Base-by-base conservation (phyloP, 2,113 vertebrate genomes). In the Colinus virginianus region DNA sequence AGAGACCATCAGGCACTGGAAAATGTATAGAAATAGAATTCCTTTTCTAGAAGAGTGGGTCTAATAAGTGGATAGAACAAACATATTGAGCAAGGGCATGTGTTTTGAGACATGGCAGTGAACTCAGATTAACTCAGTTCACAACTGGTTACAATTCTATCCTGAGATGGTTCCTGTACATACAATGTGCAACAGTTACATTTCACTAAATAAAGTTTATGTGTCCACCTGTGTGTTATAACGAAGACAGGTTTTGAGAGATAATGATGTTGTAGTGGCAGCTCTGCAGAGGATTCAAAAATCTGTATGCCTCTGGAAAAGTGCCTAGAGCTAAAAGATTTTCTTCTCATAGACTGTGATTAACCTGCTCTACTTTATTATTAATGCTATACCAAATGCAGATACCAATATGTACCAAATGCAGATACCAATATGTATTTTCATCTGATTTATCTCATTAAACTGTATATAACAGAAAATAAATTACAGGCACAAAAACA, bases 381-480 rank as follows among this genome's bases (percentile, higher is more conserved):
- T 90, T 93, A 94, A 80, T 83, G 23, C 12, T 87, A 48, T 67
- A 55, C n/a, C 28, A 87, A 94, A 94, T 84, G 23, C 11, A 81
- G 30, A 78, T 81, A 48, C n/a, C n/a, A n/a, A n/a, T n/a, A n/a
- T n/a, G n/a, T 67, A 55, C n/a, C 28, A 87, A 94, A 94, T 84
- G 23, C 11, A 81, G 30, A 78, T 81, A 48, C 6, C 14, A 26
- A 26, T 48, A 76, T 53, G 18, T 45, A 64, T 90, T 92, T 87
- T 85, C 55, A 83, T 85, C 25, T 40, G 67, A 89, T 90, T 62
- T 11, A 66, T 69, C 51, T 87, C 0, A 0, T 93, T 94, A 80
- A 93, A 89, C 55, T 87, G 28, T 59, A 48, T 63, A 61, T 80
- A 87, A 40, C 15, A 71, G 34, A 95, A 85, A 93, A 93, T 74